Evolutionary conservation across 2,888 invertebrate species (phyloP).

Genomic region (Notocelia uddmanniana): DNA sequence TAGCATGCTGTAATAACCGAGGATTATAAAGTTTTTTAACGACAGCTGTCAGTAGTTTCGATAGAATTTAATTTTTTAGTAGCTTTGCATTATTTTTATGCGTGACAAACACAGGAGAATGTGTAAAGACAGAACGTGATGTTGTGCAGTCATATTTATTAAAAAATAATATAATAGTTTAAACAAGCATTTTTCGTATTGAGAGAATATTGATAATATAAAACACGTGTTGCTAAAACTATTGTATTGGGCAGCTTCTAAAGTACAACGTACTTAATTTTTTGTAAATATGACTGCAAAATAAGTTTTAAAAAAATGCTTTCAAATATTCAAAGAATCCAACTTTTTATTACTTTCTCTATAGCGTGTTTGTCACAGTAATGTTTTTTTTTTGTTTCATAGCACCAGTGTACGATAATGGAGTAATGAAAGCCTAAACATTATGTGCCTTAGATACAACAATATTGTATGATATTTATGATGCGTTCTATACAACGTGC

Average conservation of each 20-base stretch:
- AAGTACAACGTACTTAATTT: too few species aligned
- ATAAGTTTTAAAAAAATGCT: neutral
- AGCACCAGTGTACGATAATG: slow-evolving; percentile 83
- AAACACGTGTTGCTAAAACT: neutral
- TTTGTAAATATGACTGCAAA: neutral
- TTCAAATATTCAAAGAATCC: neutral
- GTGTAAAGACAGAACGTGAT: slow-evolving; percentile 16
- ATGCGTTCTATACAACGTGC: slow-evolving; percentile 86
- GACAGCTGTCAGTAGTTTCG: slow-evolving; percentile 69
- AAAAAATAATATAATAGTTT: neutral
- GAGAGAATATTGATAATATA: neutral
- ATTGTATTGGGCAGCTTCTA: neutral
- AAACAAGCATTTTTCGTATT: neutral
- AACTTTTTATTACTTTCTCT: neutral
- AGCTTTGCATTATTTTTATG: slow-evolving; percentile 67
- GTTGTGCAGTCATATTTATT: neutral
- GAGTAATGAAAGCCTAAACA: slow-evolving; percentile 86
- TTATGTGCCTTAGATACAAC: slow-evolving; percentile 87
- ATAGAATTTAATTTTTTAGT: slow-evolving; percentile 67
- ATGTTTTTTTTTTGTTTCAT: slow-evolving; percentile 64
- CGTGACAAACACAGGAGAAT: slow-evolving; percentile 28
- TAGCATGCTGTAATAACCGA: slow-evolving; percentile 51
- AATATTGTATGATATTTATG: slow-evolving; percentile 86
- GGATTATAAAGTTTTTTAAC: slow-evolving; percentile 62
- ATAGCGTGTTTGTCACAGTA: slow-evolving; percentile 63